Evolutionary conservation across 2,888 invertebrate species (phyloP).

Genomic region (Lycia hirtaria): DNA sequence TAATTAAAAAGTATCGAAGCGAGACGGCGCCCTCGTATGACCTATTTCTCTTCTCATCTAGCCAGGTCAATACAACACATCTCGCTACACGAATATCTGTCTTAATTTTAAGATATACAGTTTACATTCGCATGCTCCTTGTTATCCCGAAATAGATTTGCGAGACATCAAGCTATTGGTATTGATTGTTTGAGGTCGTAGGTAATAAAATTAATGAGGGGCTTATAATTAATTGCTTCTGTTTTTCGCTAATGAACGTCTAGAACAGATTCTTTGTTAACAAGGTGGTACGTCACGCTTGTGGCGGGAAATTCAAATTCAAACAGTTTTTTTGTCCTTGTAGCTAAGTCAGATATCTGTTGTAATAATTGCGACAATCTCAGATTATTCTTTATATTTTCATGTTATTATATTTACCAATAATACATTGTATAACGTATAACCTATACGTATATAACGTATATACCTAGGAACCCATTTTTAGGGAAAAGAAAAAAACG

Average conservation of each 20-base stretch:
- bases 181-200: slow-evolving; percentile 61
- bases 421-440: too few species aligned
- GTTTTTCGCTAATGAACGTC: slow-evolving; percentile 9
- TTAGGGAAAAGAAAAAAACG: too few species aligned
- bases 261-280: slow-evolving; percentile 4
- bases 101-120: slow-evolving; percentile 34
- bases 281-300: too few species aligned
- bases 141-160: slow-evolving; percentile 65
- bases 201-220: slow-evolving; percentile 41
- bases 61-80: slow-evolving; percentile 59
- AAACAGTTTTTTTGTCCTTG: too few species aligned
- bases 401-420: too few species aligned
- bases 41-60: slow-evolving; percentile 70
- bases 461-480: too few species aligned
- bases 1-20: slow-evolving; percentile 70
- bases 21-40: slow-evolving; percentile 68
- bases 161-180: slow-evolving; percentile 63
- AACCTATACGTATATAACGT: too few species aligned
- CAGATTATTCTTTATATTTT: too few species aligned
- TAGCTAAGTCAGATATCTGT: too few species aligned
- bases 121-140: slow-evolving; percentile 22
- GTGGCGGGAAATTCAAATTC: too few species aligned
- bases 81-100: slow-evolving; percentile 40
- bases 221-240: slow-evolving; percentile 13
- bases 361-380: too few species aligned